Evolutionary conservation across 2,888 invertebrate species (phyloP).

Genomic region (Salticus scenicus): DNA sequence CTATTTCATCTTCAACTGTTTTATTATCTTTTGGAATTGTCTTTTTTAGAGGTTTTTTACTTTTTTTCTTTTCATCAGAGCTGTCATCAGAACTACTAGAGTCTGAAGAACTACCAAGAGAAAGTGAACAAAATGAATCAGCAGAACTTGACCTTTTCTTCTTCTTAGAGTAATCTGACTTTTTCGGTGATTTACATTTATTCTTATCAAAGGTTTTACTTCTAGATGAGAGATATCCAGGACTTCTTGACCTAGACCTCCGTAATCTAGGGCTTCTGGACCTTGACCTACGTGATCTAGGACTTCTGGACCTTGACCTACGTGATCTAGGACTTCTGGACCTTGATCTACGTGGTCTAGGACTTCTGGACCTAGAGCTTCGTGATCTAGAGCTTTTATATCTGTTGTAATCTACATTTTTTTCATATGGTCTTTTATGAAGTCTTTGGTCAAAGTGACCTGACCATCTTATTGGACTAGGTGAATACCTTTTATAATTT

Average conservation of each 20-base stretch:
- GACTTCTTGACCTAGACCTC: neutral
- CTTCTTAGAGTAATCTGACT: neutral
- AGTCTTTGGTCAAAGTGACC: too few relatives aligned
- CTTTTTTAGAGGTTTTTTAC: neutral
- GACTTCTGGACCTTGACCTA: slow-evolving; percentile 1
- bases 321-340: neutral
- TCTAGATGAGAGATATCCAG: neutral
- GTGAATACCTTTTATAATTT: neutral
- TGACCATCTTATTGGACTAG: neutral
- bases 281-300: neutral
- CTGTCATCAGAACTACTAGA: neutral
- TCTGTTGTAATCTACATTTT: neutral
- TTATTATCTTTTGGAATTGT: neutral
- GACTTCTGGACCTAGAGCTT: neutral
- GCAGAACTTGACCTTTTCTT: neutral
- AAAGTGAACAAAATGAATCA: neutral
- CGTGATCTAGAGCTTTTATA: neutral
- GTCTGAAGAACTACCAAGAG: neutral
- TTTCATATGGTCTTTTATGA: too few relatives aligned
- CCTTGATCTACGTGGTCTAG: neutral
- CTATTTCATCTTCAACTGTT: neutral
- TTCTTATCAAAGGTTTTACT: neutral
- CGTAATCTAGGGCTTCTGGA: neutral
- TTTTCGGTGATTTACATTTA: neutral
- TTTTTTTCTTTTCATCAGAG: neutral